A percentile compares a stretch with the other conserved stretches of the same genome.
These are phyloP conservation scores for Aphis gossypii DNA, from an alignment of 1,140 invertebrate genomes.

Conservation along the genomic window DNA sequence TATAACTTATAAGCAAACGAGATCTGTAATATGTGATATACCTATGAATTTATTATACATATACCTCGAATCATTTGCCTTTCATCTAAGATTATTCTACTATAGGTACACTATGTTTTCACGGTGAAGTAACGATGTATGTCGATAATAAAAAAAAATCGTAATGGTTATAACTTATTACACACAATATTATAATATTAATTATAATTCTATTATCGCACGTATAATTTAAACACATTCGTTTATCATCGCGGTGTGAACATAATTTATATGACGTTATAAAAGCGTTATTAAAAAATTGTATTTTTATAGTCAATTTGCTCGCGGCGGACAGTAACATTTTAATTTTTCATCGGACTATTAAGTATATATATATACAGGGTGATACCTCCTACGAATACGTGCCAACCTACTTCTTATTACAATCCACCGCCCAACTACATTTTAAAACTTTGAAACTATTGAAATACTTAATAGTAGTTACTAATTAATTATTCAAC, in stretches of 20 bases:
- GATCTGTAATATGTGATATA: background rate
- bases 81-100: no score
- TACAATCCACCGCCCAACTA: background rate
- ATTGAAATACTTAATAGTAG: no score
- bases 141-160: background rate
- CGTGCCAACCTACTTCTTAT: background rate
- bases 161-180: background rate
- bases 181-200: background rate
- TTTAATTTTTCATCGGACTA: background rate
- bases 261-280: background rate
- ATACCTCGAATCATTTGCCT: background rate
- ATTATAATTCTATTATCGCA: background rate
- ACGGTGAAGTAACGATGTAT: background rate
- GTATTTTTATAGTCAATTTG: slow-evolving; percentile 9
- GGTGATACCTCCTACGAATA: background rate
- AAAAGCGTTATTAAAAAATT: background rate
- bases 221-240: background rate
- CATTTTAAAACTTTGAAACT: no score
- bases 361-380: background rate
- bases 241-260: background rate
- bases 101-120: background rate
- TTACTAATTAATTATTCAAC: background rate
- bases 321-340: background rate
- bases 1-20: background rate
- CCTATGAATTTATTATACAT: background rate